These are phyloP conservation scores for Archaeoteleia sp. DNA, from an alignment of 2,888 invertebrate species.

Conservation along the genomic window DNA sequence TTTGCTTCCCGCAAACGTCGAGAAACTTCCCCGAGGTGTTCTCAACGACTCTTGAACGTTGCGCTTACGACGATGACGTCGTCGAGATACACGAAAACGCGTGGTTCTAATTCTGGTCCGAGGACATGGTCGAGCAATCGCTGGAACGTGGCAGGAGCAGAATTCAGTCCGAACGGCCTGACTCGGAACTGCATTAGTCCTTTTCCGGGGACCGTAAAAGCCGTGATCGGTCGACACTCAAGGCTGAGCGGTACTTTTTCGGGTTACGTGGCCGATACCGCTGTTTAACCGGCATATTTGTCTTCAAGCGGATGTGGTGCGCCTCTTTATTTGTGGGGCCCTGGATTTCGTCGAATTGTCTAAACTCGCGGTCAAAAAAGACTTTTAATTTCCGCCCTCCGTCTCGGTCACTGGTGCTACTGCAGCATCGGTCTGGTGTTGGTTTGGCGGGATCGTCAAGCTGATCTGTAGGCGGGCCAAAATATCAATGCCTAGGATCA, in stretches of 20 bases:
- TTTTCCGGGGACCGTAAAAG: slow-evolving; percentile 60
- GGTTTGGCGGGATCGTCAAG: too few relatives aligned
- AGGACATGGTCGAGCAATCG: neutral
- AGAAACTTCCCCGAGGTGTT: slow-evolving; percentile 4
- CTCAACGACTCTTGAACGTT: slow-evolving; percentile 6
- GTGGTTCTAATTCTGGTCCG: slow-evolving; percentile 6
- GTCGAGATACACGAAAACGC: slow-evolving; percentile 24
- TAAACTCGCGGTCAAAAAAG: too few relatives aligned
- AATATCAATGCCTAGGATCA: too few relatives aligned
- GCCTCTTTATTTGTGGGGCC: neutral
- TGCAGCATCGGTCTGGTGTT: too few relatives aligned
- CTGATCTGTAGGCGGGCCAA: too few relatives aligned
- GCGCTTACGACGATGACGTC: slow-evolving; percentile 12
- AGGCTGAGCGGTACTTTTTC: slow-evolving; percentile 54
- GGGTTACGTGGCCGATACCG: slow-evolving; percentile 54
- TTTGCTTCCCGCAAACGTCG: slow-evolving; percentile 46
- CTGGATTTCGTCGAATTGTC: neutral
- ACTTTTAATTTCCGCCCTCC: neutral
- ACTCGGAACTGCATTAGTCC: slow-evolving; percentile 61
- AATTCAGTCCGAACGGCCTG: slow-evolving; percentile 23
- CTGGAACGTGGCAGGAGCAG: slow-evolving; percentile 12
- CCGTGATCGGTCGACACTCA: slow-evolving; percentile 56
- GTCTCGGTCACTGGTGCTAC: neutral
- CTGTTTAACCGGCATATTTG: slow-evolving; percentile 46
- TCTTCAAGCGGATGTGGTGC: slow-evolving; percentile 3